phyloP scores from a whole-genome alignment of 2,888 invertebrate genomes.

The Mayetiola destructor region DNA sequence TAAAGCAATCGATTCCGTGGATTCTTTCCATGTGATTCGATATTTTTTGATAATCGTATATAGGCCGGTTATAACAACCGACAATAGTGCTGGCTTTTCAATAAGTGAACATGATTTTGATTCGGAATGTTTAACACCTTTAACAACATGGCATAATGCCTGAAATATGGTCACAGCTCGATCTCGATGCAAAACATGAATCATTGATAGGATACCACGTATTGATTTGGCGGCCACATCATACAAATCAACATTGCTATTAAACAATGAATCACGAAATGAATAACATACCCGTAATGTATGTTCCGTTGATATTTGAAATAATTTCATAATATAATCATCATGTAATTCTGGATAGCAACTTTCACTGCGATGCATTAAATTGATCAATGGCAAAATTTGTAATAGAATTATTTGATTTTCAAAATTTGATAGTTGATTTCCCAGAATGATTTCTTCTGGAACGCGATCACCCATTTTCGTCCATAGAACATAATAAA shows the following conservation, averaged over 20 bases:
- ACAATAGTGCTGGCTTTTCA: constrained; percentile 39
- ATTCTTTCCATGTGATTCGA: constrained; percentile 63
- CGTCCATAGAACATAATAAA: constrained; percentile 35
- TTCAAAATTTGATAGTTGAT: constrained; percentile 36
- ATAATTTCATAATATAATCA: constrained; percentile 42
- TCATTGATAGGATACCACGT: constrained; percentile 32
- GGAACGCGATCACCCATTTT: constrained; percentile 29
- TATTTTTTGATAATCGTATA: constrained; percentile 50
- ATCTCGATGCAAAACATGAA: constrained; percentile 42
- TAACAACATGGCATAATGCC: background rate
- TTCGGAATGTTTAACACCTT: background rate
- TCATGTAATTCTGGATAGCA: constrained; percentile 36
- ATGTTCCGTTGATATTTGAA: constrained; percentile 47
- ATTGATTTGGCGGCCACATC: constrained; percentile 31
- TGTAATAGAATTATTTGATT: constrained; percentile 47
- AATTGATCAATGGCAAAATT: constrained; percentile 45
- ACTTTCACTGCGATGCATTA: constrained; percentile 32
- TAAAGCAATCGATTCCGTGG: constrained; percentile 57
- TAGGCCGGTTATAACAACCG: constrained; percentile 51
- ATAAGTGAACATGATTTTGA: background rate
- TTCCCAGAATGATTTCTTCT: constrained; percentile 29
- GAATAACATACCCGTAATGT: constrained; percentile 46
- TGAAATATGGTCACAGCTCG: constrained; percentile 43
- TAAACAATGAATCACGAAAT: constrained; percentile 38
- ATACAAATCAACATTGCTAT: constrained; percentile 22